phyloP scores from a whole-genome alignment of 1,140 invertebrate genomes.

The Pentalonia nigronervosa region DNA sequence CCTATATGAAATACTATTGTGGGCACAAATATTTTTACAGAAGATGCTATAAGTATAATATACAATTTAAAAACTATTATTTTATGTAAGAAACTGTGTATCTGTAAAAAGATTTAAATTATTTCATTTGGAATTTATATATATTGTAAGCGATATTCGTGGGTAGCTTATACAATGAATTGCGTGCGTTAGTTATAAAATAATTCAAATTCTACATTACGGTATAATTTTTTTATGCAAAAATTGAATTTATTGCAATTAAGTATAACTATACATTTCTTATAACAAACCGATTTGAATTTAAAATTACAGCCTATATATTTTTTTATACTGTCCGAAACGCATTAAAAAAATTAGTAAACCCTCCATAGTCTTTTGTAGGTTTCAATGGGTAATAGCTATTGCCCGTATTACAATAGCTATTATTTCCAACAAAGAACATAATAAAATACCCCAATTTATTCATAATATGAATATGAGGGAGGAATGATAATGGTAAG shows the following conservation, averaged over 20 bases:
- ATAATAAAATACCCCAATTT: conserved; percentile 46
- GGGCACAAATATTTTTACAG: too few species aligned
- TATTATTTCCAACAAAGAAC: conserved; percentile 31
- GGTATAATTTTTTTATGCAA: not conserved
- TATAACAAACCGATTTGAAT: not conserved
- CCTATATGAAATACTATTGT: too few species aligned
- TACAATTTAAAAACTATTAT: too few species aligned
- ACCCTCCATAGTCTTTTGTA: conserved; percentile 8
- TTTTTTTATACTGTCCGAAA: conserved; percentile 1
- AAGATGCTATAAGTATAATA: too few species aligned
- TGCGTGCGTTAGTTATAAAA: not conserved
- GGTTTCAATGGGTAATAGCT: conserved; percentile 28
- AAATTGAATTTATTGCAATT: not conserved
- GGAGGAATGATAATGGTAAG: conserved; percentile 34
- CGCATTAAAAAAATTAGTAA: conserved; percentile 34
- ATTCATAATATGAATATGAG: conserved; percentile 8
- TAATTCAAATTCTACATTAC: not conserved
- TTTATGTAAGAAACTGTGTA: too few species aligned
- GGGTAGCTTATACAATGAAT: not conserved
- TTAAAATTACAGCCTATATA: not conserved
- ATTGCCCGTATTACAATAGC: conserved; percentile 36
- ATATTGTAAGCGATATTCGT: not conserved
- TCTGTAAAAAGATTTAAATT: too few species aligned
- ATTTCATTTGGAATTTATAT: not conserved
- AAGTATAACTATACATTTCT: not conserved